A percentile compares a stretch with the other conserved stretches of the same genome.
phyloP scores from a whole-genome alignment of 2,797 vertebrate species.

The Choloepus didactylus region DNA sequence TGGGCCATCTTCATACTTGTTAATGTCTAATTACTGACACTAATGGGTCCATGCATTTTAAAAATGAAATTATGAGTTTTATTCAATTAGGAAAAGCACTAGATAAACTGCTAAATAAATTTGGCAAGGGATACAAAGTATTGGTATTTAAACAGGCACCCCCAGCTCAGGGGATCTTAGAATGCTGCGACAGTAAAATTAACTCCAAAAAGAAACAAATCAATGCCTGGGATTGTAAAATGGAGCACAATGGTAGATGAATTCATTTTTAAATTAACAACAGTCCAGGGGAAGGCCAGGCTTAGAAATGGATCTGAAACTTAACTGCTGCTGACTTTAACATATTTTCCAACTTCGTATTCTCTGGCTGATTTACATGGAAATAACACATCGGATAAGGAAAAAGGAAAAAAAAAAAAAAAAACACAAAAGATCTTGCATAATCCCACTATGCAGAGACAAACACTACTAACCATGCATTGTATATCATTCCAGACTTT shows the following conservation, averaged over 20 bases:
- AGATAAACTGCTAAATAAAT: constrained; percentile 84
- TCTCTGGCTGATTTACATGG: constrained; percentile 70
- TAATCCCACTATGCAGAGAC: background rate
- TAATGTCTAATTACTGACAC: constrained; percentile 87
- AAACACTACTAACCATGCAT: background rate
- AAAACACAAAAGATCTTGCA: background rate
- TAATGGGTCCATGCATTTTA: constrained; percentile 87
- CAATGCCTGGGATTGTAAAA: constrained; percentile 73
- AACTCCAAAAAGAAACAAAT: constrained; percentile 82
- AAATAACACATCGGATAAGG: constrained; percentile 70
- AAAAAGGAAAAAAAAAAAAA: background rate
- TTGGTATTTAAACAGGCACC: constrained; percentile 77
- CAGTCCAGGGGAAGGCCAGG: constrained; percentile 73
- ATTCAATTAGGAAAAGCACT: constrained; percentile 87
- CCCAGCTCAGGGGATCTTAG: constrained; percentile 75
- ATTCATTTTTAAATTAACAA: constrained; percentile 75
- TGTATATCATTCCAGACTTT: background rate
- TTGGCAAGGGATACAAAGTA: constrained; percentile 83
- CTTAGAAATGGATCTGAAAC: constrained; percentile 77
- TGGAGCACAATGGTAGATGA: constrained; percentile 62
- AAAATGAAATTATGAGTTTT: constrained; percentile 87
- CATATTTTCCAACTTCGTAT: constrained; percentile 81
- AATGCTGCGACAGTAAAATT: constrained; percentile 84
- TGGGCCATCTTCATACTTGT: constrained; percentile 88
- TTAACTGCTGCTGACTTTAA: constrained; percentile 83